phyloP scores from a whole-genome alignment of 2,797 vertebrate genomes.

The Mus minutoides region DNA sequence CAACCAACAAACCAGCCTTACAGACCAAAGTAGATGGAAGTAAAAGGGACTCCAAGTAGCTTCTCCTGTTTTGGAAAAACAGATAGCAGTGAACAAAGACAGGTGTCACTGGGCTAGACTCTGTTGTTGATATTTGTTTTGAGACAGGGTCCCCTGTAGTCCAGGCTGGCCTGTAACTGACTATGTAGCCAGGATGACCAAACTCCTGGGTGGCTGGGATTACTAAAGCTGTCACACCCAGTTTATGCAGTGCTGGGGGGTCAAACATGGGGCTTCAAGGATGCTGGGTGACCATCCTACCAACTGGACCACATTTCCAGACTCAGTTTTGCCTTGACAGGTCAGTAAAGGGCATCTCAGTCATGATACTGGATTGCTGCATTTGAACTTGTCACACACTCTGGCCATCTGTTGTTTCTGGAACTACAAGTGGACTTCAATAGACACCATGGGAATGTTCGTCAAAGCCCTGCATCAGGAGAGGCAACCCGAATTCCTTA shows the following conservation, averaged over 20 bases:
- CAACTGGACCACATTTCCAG: background rate
- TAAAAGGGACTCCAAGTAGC: accelerated
- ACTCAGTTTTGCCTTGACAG: background rate
- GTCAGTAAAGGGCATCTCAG: background rate
- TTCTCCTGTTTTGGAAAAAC: background rate
- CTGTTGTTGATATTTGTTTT: background rate
- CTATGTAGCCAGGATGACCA: background rate
- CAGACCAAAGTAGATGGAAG: background rate
- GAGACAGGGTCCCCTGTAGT: background rate
- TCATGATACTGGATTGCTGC: background rate
- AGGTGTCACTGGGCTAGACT: background rate
- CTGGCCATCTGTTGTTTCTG: background rate
- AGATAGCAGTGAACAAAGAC: too few relatives aligned
- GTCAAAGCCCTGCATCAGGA: background rate
- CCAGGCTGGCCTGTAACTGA: background rate
- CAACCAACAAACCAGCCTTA: background rate
- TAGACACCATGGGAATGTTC: background rate
- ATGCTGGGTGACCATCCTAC: background rate
- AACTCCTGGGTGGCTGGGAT: background rate
- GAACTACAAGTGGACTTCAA: background rate
- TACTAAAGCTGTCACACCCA: background rate
- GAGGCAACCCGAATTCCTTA: accelerated
- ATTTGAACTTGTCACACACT: background rate
- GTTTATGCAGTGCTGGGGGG: background rate
- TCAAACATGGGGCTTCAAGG: background rate